Evolutionary conservation across 2,113 vertebrate species (phyloP).

Genomic region (Pangasianodon hypophthalmus): DNA sequence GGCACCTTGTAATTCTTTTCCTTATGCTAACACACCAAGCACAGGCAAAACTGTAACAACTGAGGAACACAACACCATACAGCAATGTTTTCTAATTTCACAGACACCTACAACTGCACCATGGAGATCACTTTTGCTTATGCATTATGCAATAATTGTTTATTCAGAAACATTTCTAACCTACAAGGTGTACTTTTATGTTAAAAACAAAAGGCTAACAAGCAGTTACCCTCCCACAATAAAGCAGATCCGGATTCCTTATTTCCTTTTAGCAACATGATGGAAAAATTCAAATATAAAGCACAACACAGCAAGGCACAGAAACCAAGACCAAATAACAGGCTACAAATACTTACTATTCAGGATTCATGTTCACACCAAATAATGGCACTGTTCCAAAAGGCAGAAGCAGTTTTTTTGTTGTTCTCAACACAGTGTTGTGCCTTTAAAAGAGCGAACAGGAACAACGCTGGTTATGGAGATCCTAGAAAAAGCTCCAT

Average conservation of each 20-base stretch:
- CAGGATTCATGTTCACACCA: constrained; percentile 60
- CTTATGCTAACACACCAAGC: not conserved
- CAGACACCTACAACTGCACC: not conserved
- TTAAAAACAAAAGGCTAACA: constrained; percentile 10
- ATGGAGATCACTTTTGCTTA: not conserved
- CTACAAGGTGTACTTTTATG: no score
- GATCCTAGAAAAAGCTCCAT: constrained; percentile 54
- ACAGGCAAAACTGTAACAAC: not conserved
- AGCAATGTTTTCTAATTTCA: not conserved
- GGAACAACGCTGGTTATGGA: constrained; percentile 50
- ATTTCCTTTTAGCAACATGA: not conserved
- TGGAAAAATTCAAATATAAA: not conserved
- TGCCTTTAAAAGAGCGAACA: constrained; percentile 43
- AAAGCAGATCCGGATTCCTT: not conserved
- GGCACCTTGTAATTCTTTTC: not conserved
- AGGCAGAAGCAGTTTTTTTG: not conserved
- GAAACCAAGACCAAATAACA: not conserved
- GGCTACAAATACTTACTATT: constrained; percentile 60
- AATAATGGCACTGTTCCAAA: constrained; percentile 11
- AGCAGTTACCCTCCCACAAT: not conserved
- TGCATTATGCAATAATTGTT: constrained; percentile 10
- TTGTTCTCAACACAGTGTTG: not conserved
- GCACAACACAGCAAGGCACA: not conserved
- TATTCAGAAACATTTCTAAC: not conserved
- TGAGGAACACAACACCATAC: not conserved